Percentiles rank a stretch among this genome's conserved stretches.
phyloP scores from a whole-genome alignment of 2,888 invertebrate genomes.

The Zaprionus lineosus region DNA sequence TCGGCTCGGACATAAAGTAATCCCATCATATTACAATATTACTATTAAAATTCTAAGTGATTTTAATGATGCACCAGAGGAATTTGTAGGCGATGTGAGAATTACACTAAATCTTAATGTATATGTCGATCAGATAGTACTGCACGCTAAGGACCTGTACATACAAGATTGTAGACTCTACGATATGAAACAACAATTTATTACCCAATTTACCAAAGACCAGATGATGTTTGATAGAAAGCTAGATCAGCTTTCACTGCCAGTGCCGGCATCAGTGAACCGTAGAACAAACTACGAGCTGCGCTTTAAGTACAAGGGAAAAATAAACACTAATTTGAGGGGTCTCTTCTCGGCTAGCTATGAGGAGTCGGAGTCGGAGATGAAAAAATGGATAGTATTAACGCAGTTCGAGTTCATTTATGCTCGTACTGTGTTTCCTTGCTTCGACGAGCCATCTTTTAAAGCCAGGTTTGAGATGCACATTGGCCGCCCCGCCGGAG shows the following conservation, averaged over 20 bases:
- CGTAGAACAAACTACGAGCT: constrained; percentile 82
- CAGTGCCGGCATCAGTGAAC: constrained; percentile 77
- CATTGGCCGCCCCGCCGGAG: constrained; percentile 84
- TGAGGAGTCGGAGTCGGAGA: constrained; percentile 42
- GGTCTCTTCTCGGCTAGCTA: constrained; percentile 75
- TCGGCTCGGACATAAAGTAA: constrained; percentile 61
- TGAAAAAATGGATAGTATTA: constrained; percentile 83
- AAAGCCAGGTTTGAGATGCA: constrained; percentile 87
- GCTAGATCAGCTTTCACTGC: constrained; percentile 83
- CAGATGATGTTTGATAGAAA: constrained; percentile 60
- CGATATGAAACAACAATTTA: constrained; percentile 11
- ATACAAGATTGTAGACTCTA: constrained; percentile 48
- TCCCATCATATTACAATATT: constrained; percentile 84
- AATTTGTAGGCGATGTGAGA: constrained; percentile 76
- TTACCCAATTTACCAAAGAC: constrained; percentile 22
- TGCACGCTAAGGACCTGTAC: constrained; percentile 81
- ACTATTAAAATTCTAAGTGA: constrained; percentile 80
- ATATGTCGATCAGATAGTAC: constrained; percentile 83
- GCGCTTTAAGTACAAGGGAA: constrained; percentile 83
- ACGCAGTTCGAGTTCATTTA: constrained; percentile 87
- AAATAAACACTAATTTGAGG: constrained; percentile 82
- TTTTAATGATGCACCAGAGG: constrained; percentile 46
- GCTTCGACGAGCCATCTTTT: constrained; percentile 88
- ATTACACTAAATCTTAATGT: constrained; percentile 83
- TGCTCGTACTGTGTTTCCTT: constrained; percentile 88